Conservation (phyloP, 1,140 invertebrate genomes). For the Anoplophora glabripennis region DNA sequence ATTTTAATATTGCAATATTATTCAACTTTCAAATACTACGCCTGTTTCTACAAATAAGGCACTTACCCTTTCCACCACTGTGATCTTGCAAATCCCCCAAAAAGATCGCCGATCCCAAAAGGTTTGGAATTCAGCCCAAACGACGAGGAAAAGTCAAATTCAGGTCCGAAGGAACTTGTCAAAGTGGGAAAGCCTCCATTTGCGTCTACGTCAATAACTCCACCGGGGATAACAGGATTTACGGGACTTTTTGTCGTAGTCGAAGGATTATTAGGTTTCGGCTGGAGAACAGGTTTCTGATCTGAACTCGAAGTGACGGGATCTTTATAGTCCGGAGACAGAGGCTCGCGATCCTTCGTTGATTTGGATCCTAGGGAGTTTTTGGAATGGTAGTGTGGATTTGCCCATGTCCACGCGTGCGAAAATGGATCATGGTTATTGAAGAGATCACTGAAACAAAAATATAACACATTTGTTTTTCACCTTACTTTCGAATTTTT, state of each 20-base stretch:
- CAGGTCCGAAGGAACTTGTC: constrained; percentile 24
- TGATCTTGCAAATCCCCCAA: constrained; percentile 32
- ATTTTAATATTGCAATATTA: no score
- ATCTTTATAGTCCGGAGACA: constrained; percentile 43
- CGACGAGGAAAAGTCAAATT: constrained; percentile 36
- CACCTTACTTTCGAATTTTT: no score
- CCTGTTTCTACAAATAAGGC: background rate
- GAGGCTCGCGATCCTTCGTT: constrained; percentile 37
- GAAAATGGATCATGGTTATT: constrained; percentile 10
- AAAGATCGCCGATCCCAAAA: constrained; percentile 37
- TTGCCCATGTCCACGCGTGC: constrained; percentile 12
- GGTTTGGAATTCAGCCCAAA: constrained; percentile 20
- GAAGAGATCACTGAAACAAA: constrained; percentile 21
- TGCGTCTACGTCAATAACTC: constrained; percentile 37
- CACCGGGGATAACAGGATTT: constrained; percentile 25
- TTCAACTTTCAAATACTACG: no score
- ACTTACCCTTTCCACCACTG: constrained; percentile 56
- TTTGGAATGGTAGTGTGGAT: constrained; percentile 6
- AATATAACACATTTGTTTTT: no score
- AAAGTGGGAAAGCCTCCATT: constrained; percentile 28
- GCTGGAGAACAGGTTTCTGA: constrained; percentile 27
- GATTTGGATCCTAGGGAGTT: background rate
- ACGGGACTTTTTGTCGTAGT: constrained; percentile 20
- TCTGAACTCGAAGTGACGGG: constrained; percentile 25
- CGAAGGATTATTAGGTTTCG: constrained; percentile 26